A percentile compares a stretch with the other conserved stretches of the same genome.
Evolutionary conservation across 2,797 vertebrate genomes (phyloP).

Genomic region (Champsocephalus esox): DNA sequence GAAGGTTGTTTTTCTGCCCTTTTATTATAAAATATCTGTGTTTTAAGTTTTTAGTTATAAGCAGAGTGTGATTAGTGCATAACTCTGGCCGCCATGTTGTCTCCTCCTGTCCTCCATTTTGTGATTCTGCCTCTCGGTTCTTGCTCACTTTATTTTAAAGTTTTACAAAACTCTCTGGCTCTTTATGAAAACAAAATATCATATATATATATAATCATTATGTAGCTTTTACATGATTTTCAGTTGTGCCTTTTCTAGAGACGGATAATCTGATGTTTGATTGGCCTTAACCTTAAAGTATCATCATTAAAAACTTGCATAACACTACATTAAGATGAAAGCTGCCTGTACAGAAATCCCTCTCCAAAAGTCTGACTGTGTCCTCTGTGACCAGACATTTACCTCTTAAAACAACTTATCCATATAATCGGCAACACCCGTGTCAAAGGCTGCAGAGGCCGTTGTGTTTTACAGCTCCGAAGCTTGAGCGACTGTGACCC

Average conservation of each 20-base stretch:
- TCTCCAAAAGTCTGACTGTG: conserved; percentile 10
- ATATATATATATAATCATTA: background rate
- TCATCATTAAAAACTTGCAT: conserved; percentile 4
- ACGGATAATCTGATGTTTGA: background rate
- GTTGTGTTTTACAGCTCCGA: conserved; percentile 58
- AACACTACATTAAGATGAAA: conserved; percentile 17
- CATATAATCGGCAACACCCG: conserved; percentile 44
- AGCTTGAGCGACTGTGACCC: conserved; percentile 66
- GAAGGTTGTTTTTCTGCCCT: background rate
- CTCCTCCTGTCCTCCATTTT: conserved; percentile 87
- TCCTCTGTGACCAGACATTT: conserved; percentile 51
- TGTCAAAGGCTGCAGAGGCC: conserved; percentile 21
- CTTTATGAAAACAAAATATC: background rate
- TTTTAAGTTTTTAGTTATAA: conserved; percentile 11
- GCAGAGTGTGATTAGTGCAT: conserved; percentile 54
- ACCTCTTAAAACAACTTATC: conserved; percentile 55
- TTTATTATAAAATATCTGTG: conserved; percentile 15
- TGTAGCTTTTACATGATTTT: conserved; percentile 2
- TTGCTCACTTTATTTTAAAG: conserved; percentile 45
- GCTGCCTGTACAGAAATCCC: conserved; percentile 13
- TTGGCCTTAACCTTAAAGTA: conserved; percentile 12
- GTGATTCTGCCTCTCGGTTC: conserved; percentile 72
- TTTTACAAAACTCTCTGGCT: conserved; percentile 13
- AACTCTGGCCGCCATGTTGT: conserved; percentile 82
- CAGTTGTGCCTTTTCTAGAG: background rate